These are phyloP conservation scores for Leucozona laternaria DNA, from an alignment of 2,888 invertebrate genomes.

Conservation along the genomic window DNA sequence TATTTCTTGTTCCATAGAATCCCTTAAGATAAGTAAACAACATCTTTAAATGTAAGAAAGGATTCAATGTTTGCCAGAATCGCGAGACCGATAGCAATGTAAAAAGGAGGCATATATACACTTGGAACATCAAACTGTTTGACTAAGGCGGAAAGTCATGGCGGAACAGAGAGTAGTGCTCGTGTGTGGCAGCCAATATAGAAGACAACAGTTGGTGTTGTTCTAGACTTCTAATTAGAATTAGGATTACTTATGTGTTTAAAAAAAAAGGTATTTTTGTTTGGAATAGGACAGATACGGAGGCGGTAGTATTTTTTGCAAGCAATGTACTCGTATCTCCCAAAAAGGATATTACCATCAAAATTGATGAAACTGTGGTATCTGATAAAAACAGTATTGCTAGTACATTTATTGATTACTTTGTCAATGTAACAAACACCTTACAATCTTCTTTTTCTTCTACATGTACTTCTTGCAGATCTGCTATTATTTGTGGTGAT, in stretches of 20 bases:
- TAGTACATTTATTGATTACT: too few species aligned
- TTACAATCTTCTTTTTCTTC: too few species aligned
- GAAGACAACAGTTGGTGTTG: conserved; percentile 25
- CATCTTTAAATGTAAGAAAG: conserved; percentile 38
- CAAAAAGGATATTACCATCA: too few species aligned
- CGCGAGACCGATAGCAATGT: neutral
- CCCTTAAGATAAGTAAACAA: conserved; percentile 59
- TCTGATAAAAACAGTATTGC: too few species aligned
- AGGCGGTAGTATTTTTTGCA: neutral
- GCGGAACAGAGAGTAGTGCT: conserved; percentile 6
- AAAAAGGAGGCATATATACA: neutral
- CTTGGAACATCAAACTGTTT: too few species aligned
- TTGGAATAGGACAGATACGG: neutral
- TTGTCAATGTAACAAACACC: too few species aligned
- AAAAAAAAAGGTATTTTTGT: neutral
- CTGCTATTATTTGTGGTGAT: too few species aligned
- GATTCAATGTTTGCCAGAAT: conserved; percentile 45
- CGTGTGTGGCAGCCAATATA: conserved; percentile 32
- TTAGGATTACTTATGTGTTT: neutral
- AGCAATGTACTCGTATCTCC: too few species aligned
- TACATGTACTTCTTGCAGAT: too few species aligned
- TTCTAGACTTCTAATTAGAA: conserved; percentile 34
- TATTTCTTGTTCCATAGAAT: conserved; percentile 13
- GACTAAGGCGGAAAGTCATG: conserved; percentile 26
- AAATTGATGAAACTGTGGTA: too few species aligned